These are phyloP conservation scores for Loripinus fragilis DNA, from an alignment of 2,888 invertebrate species.

Conservation along the genomic window DNA sequence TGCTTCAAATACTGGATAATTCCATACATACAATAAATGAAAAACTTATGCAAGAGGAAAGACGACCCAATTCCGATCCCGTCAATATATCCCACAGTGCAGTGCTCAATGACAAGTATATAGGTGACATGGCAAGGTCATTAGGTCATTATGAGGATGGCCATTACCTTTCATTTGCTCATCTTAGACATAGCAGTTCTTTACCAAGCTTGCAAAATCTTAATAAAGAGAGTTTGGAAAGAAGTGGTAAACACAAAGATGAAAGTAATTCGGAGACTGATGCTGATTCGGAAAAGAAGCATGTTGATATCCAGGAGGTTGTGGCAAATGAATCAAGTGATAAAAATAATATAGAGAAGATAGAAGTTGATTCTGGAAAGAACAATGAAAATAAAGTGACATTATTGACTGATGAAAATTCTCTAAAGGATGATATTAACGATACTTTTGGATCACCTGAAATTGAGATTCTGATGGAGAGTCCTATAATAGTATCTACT, in stretches of 20 bases:
- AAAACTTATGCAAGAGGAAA: not conserved
- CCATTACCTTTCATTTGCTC: constrained; percentile 49
- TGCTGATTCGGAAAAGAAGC: too few relatives aligned
- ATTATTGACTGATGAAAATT: not conserved
- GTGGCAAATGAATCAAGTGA: not conserved
- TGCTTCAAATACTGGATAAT: not conserved
- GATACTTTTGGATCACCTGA: constrained; percentile 27
- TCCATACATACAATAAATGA: constrained; percentile 11
- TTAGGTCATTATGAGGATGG: constrained; percentile 59
- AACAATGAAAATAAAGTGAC: not conserved
- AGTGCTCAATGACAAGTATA: constrained; percentile 44
- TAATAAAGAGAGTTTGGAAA: not conserved
- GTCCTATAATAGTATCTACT: not conserved
- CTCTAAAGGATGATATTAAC: not conserved
- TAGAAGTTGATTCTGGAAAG: not conserved
- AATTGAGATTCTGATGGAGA: constrained; percentile 27
- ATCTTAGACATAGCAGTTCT: constrained; percentile 64
- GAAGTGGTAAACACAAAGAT: not conserved
- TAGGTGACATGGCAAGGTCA: constrained; percentile 57
- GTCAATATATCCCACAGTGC: constrained; percentile 55
- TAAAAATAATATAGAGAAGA: not conserved
- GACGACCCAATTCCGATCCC: constrained; percentile 55
- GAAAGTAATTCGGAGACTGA: not conserved
- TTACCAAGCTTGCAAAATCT: constrained; percentile 60
- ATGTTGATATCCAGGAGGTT: not conserved